phyloP scores from a whole-genome alignment of 2,888 invertebrate species.

The Osmoderma eremita region DNA sequence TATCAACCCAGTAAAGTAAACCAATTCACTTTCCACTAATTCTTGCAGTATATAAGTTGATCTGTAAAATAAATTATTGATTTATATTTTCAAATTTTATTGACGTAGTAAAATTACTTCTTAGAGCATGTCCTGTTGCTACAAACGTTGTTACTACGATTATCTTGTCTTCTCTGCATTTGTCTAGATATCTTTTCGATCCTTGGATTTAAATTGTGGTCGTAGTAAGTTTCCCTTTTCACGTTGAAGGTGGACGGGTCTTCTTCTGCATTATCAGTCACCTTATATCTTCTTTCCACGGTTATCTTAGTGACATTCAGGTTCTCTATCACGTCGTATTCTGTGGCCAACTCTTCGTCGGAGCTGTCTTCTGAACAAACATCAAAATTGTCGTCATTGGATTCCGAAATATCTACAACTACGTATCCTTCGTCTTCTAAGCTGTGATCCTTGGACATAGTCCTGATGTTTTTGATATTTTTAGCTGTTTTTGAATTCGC shows the following conservation, averaged over 20 bases:
- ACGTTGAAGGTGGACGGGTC: slow-evolving; percentile 24
- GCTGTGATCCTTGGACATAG: slow-evolving; percentile 20
- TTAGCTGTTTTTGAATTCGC: not conserved
- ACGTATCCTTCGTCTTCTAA: slow-evolving; percentile 23
- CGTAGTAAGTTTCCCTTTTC: slow-evolving; percentile 36
- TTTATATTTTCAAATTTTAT: not conserved
- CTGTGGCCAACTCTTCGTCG: slow-evolving; percentile 22
- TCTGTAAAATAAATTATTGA: not conserved
- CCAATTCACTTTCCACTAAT: slow-evolving; percentile 56
- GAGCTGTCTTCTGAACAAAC: slow-evolving; percentile 1
- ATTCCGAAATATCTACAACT: not conserved
- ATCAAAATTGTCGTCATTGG: not conserved
- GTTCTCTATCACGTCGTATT: slow-evolving; percentile 29
- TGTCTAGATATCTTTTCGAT: slow-evolving; percentile 31
- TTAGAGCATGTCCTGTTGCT: not conserved
- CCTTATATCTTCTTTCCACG: slow-evolving; percentile 25
- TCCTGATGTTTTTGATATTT: not conserved
- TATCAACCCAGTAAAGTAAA: slow-evolving; percentile 55
- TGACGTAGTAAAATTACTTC: slow-evolving; percentile 1
- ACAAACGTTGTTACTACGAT: not conserved
- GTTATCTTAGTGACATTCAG: slow-evolving; percentile 34
- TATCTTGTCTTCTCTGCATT: slow-evolving; percentile 4
- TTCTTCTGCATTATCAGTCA: slow-evolving; percentile 17
- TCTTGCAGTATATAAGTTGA: slow-evolving; percentile 48
- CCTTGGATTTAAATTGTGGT: slow-evolving; percentile 38